Conservation (phyloP, 1,140 invertebrate species). For the Neodiprion fabricii region DNA sequence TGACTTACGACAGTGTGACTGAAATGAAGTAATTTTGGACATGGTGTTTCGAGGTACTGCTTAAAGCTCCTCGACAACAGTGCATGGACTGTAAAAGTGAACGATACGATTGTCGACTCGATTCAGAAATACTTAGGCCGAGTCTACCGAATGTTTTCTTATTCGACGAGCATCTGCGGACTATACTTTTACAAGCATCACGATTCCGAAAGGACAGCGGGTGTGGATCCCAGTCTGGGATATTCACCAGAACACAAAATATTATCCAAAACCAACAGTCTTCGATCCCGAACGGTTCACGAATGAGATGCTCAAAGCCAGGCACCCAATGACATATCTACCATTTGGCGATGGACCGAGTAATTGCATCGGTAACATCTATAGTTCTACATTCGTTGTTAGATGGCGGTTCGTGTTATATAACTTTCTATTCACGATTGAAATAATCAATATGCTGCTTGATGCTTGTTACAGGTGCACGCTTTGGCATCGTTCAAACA, state of each 20-base stretch:
- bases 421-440: not conserved
- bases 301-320: slow-evolving; percentile 53
- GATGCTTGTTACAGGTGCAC: slow-evolving; percentile 37
- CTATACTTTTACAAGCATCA: slow-evolving; percentile 47
- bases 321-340: slow-evolving; percentile 67
- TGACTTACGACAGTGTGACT: slow-evolving; percentile 40
- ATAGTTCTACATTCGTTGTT: slow-evolving; percentile 53
- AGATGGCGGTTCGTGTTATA: slow-evolving; percentile 31
- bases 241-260: slow-evolving; percentile 62
- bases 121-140: slow-evolving; percentile 57
- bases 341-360: slow-evolving; percentile 77
- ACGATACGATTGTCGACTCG: not conserved
- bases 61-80: not conserved
- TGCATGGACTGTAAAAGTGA: slow-evolving; percentile 7
- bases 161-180: slow-evolving; percentile 35
- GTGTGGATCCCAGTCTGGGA: slow-evolving; percentile 65
- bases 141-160: slow-evolving; percentile 49
- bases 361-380: slow-evolving; percentile 64
- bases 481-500: slow-evolving; percentile 59
- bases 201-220: slow-evolving; percentile 58
- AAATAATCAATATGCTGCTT: slow-evolving; percentile 3
- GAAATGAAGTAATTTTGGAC: slow-evolving; percentile 44
- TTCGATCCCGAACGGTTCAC: slow-evolving; percentile 71
- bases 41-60: slow-evolving; percentile 38
- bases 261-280: slow-evolving; percentile 64